phyloP scores from a whole-genome alignment of 2,797 vertebrate genomes.

The Hylomyscus alleni region DNA sequence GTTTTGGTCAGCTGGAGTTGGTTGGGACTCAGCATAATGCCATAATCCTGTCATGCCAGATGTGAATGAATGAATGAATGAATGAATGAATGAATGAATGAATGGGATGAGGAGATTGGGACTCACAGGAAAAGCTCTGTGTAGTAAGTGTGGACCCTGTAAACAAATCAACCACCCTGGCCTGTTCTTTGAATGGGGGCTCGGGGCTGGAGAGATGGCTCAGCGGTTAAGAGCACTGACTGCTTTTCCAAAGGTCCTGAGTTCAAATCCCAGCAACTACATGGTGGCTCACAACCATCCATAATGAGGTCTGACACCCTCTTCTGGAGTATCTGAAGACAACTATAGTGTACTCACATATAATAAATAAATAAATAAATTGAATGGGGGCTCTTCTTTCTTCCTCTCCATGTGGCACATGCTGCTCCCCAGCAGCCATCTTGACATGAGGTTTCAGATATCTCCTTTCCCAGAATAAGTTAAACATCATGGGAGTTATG shows the following conservation, averaged over 20 bases:
- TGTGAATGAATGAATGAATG: not conserved
- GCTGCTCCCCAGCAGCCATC: conserved; percentile 44
- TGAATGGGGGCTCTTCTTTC: not conserved
- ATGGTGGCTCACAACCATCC: too few species aligned
- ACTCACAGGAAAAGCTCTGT: not conserved
- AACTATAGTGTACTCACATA: too few species aligned
- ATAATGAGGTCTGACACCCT: too few species aligned
- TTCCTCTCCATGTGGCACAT: not conserved
- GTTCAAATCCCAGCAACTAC: too few species aligned
- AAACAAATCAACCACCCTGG: not conserved
- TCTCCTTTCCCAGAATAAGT: conserved; percentile 63
- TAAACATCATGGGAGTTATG: not conserved
- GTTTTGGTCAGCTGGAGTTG: conserved; percentile 2
- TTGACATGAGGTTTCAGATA: conserved; percentile 52
- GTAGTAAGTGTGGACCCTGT: not conserved
- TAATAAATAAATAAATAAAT: too few species aligned
- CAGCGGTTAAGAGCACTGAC: too few species aligned
- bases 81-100: not conserved
- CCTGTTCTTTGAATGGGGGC: not conserved
- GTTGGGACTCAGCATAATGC: not conserved
- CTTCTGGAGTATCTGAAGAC: too few species aligned
- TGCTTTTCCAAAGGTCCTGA: too few species aligned
- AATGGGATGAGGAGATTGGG: not conserved
- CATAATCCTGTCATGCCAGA: not conserved
- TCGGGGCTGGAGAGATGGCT: too few species aligned